Conservation (phyloP, 2,113 vertebrate genomes). For the Dolichotis patagonum region DNA sequence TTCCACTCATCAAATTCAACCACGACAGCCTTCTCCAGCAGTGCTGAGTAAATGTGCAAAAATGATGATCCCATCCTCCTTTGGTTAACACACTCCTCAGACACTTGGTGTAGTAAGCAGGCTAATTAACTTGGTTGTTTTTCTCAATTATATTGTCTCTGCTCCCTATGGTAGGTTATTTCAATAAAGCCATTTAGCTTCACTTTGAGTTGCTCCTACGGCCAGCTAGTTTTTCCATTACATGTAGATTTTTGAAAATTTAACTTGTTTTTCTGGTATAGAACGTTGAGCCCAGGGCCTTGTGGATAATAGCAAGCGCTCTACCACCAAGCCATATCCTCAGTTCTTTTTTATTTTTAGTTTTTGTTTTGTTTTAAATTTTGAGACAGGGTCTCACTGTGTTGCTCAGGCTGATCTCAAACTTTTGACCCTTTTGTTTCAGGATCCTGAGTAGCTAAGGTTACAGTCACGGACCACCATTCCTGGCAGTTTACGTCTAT, state of each 20-base stretch:
- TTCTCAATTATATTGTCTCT: neutral
- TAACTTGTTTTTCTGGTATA: neutral
- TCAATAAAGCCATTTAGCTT: neutral
- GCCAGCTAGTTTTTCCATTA: neutral
- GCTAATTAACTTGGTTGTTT: neutral
- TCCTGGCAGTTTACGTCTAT: neutral
- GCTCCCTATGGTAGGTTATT: neutral
- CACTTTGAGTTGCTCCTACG: neutral
- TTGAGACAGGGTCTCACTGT: neutral
- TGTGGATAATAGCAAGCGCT: neutral
- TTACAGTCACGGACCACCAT: neutral
- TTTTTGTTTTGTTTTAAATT: neutral
- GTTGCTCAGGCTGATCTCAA: neutral
- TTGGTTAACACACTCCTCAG: slow-evolving; percentile 8
- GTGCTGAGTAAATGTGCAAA: neutral
- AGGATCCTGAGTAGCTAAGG: neutral
- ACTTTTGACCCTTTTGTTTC: neutral
- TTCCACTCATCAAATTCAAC: neutral
- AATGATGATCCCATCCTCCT: neutral
- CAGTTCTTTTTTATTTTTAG: no score
- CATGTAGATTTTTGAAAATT: neutral
- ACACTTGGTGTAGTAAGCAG: neutral
- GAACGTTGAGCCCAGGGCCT: neutral
- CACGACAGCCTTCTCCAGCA: neutral
- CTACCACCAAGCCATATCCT: neutral